Evolutionary conservation across 2,888 invertebrate genomes (phyloP), one percentile per base, ranked within the genome.

Genomic region (Conchocele bisecta): DNA sequence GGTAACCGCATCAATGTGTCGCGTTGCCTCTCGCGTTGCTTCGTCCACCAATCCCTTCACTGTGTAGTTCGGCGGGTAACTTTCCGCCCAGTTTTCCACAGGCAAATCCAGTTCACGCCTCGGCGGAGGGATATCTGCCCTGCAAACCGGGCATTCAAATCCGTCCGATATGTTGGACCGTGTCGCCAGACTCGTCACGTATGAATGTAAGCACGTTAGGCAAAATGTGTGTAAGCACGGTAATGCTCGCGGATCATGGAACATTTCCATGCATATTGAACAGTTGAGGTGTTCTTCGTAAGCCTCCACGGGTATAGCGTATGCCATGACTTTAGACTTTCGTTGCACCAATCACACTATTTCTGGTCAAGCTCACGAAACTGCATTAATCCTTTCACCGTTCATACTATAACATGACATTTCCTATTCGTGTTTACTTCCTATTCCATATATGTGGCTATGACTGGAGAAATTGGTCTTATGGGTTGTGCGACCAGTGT

Each of bases 211-310:
- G 37, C 71, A 71, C 24, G 54, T 41, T 22, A 24, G 37, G 44
- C 66, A 72, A 29, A 63, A 67, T 29, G 66, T 61, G 35, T 72
- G 72, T 44, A 72, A 41, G 29, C 66, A 72, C 3, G 72, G 67
- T 20, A 63, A 50, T 13, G 66, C 53, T n/a, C 72, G 51, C 1
- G 72, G 63, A 26, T 67, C 46, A n/a, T 46, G 26, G 48, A 46
- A 59, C 15, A 59, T 22, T 22, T 59, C 59, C 59, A 59, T 35
- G 31, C 59, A 59, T 11, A 59, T 33, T 22, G 59, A 42, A 42
- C 59, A 59, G 17, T 48, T 59, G 20, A 59, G 17, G 48, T 59
- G 59, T 35, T 24, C 48, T 26, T 35, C 46, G 33, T n/a, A 44
- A 24, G 29, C 35, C 20, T 11, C n/a, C 1, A 24, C 15, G 15